These are phyloP conservation scores for Schlechtendalia chinensis DNA, from an alignment of 1,140 invertebrate genomes.

Conservation along the genomic window DNA sequence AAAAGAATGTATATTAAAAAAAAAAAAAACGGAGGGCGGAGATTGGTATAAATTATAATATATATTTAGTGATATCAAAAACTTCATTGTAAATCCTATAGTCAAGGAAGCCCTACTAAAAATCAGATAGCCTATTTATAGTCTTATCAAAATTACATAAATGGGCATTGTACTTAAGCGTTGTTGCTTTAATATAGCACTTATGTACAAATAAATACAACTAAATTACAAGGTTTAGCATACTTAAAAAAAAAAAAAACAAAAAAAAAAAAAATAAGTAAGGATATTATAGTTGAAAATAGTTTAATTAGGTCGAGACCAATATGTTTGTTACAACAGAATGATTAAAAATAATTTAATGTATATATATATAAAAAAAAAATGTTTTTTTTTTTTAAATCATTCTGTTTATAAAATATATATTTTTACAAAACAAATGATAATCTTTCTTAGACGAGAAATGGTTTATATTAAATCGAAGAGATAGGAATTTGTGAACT, in stretches of 20 bases:
- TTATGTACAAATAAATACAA: slow-evolving; percentile 46
- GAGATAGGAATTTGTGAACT: slow-evolving; percentile 8
- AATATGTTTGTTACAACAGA: slow-evolving; percentile 20
- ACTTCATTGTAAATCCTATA: slow-evolving; percentile 32
- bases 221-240: slow-evolving; percentile 39
- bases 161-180: slow-evolving; percentile 31
- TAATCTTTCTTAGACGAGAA: slow-evolving; percentile 1
- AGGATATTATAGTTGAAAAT: slow-evolving; percentile 5
- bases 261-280: background rate
- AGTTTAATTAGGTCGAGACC: slow-evolving; percentile 7
- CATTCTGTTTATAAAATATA: slow-evolving; percentile 40
- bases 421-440: slow-evolving; percentile 44
- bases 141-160: slow-evolving; percentile 33
- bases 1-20: slow-evolving; percentile 3
- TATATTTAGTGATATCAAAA: background rate
- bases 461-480: slow-evolving; percentile 19
- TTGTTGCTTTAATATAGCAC: slow-evolving; percentile 18
- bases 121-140: slow-evolving; percentile 14
- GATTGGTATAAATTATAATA: slow-evolving; percentile 30
- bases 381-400: slow-evolving; percentile 33
- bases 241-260: background rate
- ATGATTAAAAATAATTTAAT: slow-evolving; percentile 30
- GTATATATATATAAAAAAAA: too few relatives aligned
- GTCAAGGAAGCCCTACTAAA: slow-evolving; percentile 28
- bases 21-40: slow-evolving; percentile 2